phyloP scores from a whole-genome alignment of 2,113 vertebrate genomes.

The Ceyx cyanopectus region DNA sequence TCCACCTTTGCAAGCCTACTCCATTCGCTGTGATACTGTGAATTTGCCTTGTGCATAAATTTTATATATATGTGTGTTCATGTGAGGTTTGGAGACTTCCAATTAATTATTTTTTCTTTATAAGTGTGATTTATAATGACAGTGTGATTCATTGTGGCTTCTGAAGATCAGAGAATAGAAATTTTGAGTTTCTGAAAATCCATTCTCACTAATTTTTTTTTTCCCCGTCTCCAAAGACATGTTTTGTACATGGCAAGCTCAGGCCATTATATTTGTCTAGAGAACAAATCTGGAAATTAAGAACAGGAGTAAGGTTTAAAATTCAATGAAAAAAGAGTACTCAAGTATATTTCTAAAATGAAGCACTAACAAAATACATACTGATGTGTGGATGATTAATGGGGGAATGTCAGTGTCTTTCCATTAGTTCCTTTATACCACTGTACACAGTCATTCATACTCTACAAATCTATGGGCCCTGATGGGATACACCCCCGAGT shows the following conservation, averaged over 20 bases:
- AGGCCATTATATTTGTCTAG: not conserved
- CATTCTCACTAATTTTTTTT: not conserved
- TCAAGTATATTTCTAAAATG: not conserved
- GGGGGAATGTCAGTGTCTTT: not conserved
- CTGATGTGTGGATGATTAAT: not conserved
- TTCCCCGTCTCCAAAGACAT: not conserved
- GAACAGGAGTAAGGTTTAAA: not conserved
- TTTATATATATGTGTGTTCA: not conserved
- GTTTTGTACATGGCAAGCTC: not conserved
- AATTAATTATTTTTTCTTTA: not conserved
- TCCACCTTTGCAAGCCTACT: not conserved
- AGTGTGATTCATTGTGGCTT: not conserved
- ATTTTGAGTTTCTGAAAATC: not conserved
- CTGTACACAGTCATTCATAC: not conserved
- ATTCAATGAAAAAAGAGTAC: not conserved
- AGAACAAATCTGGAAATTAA: not conserved
- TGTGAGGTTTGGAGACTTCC: not conserved
- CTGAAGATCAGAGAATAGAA: not conserved
- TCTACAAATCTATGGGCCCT: not conserved
- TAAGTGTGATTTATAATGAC: too few species aligned
- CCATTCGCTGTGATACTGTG: not conserved
- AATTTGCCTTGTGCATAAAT: not conserved
- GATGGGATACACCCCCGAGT: too few species aligned
- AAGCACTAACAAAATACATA: not conserved
- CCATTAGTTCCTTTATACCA: not conserved